Evolutionary conservation across 2,797 vertebrate species (phyloP).

Genomic region (Hoplostethus mediterraneus): DNA sequence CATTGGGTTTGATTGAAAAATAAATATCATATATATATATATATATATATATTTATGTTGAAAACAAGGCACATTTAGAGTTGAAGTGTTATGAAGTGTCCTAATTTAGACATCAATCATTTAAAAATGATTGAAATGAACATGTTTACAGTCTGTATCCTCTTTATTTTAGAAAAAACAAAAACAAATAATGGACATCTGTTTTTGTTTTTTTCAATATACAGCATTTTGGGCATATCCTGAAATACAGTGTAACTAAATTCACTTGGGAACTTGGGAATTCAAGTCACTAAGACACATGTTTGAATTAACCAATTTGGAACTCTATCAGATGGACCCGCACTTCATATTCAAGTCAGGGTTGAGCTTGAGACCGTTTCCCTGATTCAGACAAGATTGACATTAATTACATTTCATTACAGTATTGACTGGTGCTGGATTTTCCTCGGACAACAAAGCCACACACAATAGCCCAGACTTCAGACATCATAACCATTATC

Average conservation of each 20-base stretch:
- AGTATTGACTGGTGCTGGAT: constrained; percentile 1
- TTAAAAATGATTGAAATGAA: background rate
- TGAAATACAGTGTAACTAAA: background rate
- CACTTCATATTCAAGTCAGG: background rate
- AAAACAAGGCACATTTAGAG: background rate
- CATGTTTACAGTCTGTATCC: background rate
- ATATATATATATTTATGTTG: background rate
- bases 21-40: background rate
- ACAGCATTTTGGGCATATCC: background rate
- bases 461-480: constrained; percentile 8
- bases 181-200: too few species aligned
- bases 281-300: background rate
- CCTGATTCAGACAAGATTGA: background rate
- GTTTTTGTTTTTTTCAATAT: background rate
- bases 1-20: constrained; percentile 17
- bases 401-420: constrained; percentile 1
- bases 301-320: background rate
- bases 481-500: constrained; percentile 34
- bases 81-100: background rate
- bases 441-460: constrained; percentile 18
- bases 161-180: background rate
- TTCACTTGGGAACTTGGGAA: background rate
- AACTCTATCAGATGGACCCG: background rate
- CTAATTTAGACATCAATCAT: constrained; percentile 21
- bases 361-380: background rate